Evolutionary conservation across 2,113 vertebrate genomes (phyloP), one percentile per base, ranked within the genome.

Genomic region (Pelodiscus sinensis): DNA sequence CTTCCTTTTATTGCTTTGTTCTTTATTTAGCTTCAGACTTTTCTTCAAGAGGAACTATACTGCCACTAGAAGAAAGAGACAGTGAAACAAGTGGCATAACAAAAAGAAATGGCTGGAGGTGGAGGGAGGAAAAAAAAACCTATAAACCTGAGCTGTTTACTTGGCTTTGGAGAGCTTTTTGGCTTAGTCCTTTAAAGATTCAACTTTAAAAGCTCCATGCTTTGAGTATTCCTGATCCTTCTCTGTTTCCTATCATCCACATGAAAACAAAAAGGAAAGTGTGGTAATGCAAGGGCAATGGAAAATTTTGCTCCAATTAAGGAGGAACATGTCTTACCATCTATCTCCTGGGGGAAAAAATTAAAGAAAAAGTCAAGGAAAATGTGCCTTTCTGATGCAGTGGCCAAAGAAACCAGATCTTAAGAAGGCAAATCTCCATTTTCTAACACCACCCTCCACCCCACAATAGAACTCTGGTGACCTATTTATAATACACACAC

Each of bases 401-500:
- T 50, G 29, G 50, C 21, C 31, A 16, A 52, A 81, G 79, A 18
- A 18, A n/a, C 15, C 52, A 79, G 3, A 16, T 35, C 19, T 38
- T 22, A 14, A 85, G 52, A 55, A 85, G 75, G 35, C n/a, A 50
- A 60, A 38, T 35, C 52, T n/a, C 31, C 12, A 13, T 44, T 52
- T 44, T 62, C 35, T 24, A 79, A 62, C 35, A 62, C n/a, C 15
- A 4, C 31, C 31, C 8, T 2, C 31, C 8, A n/a, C 31, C 31
- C 31, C 3, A 5, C 62, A 7, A 29, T 5, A 71, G 16, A 35
- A 4, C 18, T 31, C 16, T 31, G 19, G 4, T 21, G n/a, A 71
- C 65, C 8, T 5, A 31, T 79, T 85, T 55, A 18, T 14, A 92
- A 16, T 2, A n/a, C 2, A 1, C 1, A 1, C 0, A 0, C 60